Base-by-base conservation (phyloP, 2,113 vertebrate genomes). In the Merops nubicus region DNA sequence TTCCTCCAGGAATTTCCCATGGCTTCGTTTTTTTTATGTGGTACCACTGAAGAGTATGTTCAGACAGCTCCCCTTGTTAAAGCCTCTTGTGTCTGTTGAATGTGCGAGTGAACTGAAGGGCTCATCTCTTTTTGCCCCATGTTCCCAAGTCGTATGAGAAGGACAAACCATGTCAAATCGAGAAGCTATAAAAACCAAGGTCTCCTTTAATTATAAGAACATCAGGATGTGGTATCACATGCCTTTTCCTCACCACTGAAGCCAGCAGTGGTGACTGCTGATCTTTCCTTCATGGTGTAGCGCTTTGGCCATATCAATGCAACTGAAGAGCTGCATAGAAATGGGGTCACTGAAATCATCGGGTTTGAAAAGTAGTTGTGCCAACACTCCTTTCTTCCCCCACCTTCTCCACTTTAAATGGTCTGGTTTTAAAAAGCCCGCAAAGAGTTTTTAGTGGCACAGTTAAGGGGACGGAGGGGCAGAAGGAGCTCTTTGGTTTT, bases 151-250 rank as follows among this genome's bases (percentile, higher is more conserved):
- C 92, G 70, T 38, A 20, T 50, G 63, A 86, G 86, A 89, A 89
- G 56, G 73, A 56, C 51, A 89, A 87, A 85, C 73, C 33, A 7
- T 40, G 51, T 78, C 77, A 91, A 81, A 92, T 89, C 12, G 62
- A 92, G 63, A 96, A 70, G 51, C 42, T 63, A 14, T 54, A 72
- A 63, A 92, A 65, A 8, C 4, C 19, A 82, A 87, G 60, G 31
- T 70, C 93, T 93, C 50, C 33, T 95, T 72, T 95, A 74, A 77
- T 59, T 89, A 33, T 7, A 18, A 47, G 45, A 89, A 56, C 36
- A 77, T 85, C 33, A 85, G 94, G 86, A 89, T 91, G 76, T 59
- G 65, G 68, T 34, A 72, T 96, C 80, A 38, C 64, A 36, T 84
- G 60, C 43, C 67, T 87, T 89, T 88, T 89, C 91, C 79, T 84